Conservation (phyloP, 2,113 vertebrate species). For the Zosterops borbonicus region DNA sequence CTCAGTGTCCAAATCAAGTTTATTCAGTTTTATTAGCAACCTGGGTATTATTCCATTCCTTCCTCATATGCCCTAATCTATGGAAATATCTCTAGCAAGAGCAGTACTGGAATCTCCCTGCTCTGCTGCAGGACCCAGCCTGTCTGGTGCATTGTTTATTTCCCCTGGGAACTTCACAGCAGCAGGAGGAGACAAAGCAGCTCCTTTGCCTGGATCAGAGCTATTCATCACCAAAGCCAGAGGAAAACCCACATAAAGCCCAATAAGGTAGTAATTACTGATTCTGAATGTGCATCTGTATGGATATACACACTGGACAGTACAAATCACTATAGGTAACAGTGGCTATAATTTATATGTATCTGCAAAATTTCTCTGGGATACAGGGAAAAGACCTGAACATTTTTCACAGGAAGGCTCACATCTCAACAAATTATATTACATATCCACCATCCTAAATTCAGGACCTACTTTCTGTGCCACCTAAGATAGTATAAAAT, state of each 20-base stretch:
- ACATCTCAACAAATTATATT: neutral
- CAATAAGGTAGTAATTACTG: neutral
- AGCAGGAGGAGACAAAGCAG: neutral
- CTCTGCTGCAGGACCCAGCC: neutral
- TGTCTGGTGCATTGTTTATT: conserved; percentile 14
- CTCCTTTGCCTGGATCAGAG: neutral
- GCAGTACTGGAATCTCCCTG: neutral
- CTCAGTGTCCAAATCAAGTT: neutral
- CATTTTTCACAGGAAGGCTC: neutral
- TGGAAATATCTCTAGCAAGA: conserved; percentile 1
- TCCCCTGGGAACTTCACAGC: conserved; percentile 9
- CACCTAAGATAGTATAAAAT: neutral
- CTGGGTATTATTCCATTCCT: neutral
- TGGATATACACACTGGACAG: neutral
- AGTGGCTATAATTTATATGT: neutral
- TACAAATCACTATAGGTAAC: neutral
- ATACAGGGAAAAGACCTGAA: neutral
- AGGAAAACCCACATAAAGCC: neutral
- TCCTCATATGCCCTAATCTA: neutral
- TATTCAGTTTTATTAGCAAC: conserved; percentile 3
- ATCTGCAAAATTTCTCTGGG: neutral
- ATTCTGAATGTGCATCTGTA: neutral
- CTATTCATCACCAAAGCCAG: neutral
- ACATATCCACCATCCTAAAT: neutral
- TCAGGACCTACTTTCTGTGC: neutral